Conservation (phyloP, 1,140 invertebrate species). For the Halesus radiatus region DNA sequence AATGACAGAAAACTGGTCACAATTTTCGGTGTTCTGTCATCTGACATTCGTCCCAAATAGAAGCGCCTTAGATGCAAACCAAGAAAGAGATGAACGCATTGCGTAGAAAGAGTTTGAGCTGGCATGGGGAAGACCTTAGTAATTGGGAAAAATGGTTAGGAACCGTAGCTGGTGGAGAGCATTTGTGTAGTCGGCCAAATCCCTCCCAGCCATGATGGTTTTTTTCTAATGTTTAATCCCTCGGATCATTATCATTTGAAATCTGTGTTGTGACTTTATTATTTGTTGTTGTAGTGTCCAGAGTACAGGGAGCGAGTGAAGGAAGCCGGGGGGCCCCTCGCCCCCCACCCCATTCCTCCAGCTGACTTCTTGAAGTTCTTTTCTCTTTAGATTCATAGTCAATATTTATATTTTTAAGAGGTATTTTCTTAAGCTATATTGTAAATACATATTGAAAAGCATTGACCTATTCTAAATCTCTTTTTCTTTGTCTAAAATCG, state of each 20-base stretch:
- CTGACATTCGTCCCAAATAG: background rate
- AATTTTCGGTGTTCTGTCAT: background rate
- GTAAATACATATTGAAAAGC: conserved; percentile 6
- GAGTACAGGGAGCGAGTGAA: conserved; percentile 83
- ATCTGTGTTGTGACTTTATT: no score
- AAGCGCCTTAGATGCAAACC: background rate
- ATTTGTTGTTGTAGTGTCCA: conserved; percentile 71
- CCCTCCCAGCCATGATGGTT: no score
- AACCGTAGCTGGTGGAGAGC: no score
- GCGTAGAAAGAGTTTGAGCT: no score
- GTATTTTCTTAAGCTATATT: background rate
- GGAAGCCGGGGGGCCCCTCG: conserved; percentile 82
- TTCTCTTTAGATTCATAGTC: conserved; percentile 77
- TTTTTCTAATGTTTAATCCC: no score
- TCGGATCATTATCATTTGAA: no score
- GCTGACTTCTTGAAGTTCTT: conserved; percentile 93
- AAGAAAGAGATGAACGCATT: background rate
- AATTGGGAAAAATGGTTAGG: background rate
- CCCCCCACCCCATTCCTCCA: conserved; percentile 87
- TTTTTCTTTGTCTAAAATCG: background rate
- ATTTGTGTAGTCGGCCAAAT: no score
- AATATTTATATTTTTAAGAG: background rate
- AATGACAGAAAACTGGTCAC: no score
- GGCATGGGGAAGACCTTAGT: background rate
- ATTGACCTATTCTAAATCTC: conserved; percentile 4